Evolutionary conservation across 2,113 vertebrate genomes (phyloP).

Genomic region (Poeciliopsis turrubarensis): DNA sequence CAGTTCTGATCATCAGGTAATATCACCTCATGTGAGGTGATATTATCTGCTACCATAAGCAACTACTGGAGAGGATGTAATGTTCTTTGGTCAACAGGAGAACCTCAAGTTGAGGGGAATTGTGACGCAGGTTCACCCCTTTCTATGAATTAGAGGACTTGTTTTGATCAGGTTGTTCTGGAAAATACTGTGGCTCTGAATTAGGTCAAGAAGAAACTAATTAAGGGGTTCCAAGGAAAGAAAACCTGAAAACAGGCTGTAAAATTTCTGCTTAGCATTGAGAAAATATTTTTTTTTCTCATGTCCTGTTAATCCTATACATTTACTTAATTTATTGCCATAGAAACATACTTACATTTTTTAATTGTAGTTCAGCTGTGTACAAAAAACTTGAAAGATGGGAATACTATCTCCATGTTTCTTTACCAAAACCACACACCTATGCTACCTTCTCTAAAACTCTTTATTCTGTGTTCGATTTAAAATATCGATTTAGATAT

Average conservation of each 20-base stretch:
- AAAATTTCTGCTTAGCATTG: too few species aligned
- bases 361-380: background rate
- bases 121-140: constrained; percentile 3
- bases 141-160: constrained; percentile 39
- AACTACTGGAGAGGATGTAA: constrained; percentile 28
- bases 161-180: constrained; percentile 1
- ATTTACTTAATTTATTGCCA: background rate
- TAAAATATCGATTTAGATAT: too few species aligned
- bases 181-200: constrained; percentile 1
- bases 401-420: background rate
- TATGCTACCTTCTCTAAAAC: background rate
- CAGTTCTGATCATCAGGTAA: background rate
- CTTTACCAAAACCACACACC: background rate
- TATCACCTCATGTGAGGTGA: constrained; percentile 36
- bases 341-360: background rate
- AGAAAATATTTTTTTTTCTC: background rate
- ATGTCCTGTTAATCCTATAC: background rate
- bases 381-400: background rate
- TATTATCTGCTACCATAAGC: constrained; percentile 27
- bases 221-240: background rate
- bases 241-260: background rate
- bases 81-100: constrained; percentile 47
- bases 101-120: constrained; percentile 26
- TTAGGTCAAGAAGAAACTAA: constrained; percentile 21
- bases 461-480: background rate